These are phyloP conservation scores for Aphaenogaster rudis DNA, from an alignment of 1,140 invertebrate genomes.

Conservation along the genomic window DNA sequence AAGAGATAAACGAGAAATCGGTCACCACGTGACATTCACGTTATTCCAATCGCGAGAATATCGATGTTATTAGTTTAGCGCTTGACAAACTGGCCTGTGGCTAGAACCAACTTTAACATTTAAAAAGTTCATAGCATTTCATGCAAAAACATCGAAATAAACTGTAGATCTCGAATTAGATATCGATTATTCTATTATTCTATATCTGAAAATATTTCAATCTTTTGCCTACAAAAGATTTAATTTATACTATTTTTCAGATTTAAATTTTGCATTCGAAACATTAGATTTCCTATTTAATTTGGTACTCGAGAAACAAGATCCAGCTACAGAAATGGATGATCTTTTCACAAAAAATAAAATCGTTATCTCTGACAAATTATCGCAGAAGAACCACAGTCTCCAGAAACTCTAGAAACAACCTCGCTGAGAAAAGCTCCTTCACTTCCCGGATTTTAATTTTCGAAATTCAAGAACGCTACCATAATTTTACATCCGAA, in stretches of 20 bases:
- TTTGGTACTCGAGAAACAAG: not conserved
- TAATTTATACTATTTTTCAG: not conserved
- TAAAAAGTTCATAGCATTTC: conserved; percentile 35
- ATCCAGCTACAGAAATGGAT: not conserved
- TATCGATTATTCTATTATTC: conserved; percentile 3
- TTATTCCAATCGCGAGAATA: conserved; percentile 30
- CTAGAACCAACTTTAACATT: conserved; percentile 45
- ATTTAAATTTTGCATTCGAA: not conserved
- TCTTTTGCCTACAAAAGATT: not conserved
- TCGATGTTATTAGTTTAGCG: conserved; percentile 47
- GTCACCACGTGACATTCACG: conserved; percentile 41
- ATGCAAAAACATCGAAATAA: not conserved
- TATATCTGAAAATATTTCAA: not conserved
- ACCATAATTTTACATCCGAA: not conserved
- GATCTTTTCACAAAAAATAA: conserved; percentile 7
- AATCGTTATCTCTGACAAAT: not conserved
- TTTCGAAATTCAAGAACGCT: conserved; percentile 2
- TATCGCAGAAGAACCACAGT: not conserved
- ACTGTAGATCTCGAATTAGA: not conserved
- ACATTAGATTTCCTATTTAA: conserved; percentile 26
- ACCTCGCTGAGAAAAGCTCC: not conserved
- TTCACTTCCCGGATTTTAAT: conserved; percentile 25
- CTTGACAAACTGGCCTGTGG: conserved; percentile 18
- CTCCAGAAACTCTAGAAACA: not conserved
- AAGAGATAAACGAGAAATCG: conserved; percentile 49